Base-by-base conservation (phyloP, 1,140 invertebrate genomes). In the Laupala kohalensis region DNA sequence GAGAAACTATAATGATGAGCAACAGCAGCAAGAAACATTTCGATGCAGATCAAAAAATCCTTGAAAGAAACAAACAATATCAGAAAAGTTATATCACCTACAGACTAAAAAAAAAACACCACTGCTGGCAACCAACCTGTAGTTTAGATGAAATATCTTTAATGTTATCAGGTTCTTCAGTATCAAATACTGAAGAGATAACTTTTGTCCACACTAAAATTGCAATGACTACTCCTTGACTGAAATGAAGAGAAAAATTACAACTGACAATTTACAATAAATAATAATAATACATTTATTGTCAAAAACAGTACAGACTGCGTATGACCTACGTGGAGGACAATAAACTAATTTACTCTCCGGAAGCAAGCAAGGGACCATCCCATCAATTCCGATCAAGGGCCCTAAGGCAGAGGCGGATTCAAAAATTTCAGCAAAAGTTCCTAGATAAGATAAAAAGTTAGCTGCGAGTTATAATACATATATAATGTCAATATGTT, bases 1-100 rank as follows among this genome's bases (percentile, higher is more conserved):
- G 94, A 94, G 79, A 98, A 98, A 74, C 93, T 94, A 80, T 93
- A 97, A 78, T 96, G 93, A 83, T 98, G 96, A 4, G 94, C 95
- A 15, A 97, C 88, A 0, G 95, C 93, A 12, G 96, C 96, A 74
- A 98, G 79, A 78, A 97, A 97, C 96, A 98, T 98, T 83, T 98
- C 96, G 77, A 98, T 95, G 77, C 96, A 98, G 72, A 98, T 96
- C 67, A 96, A 83, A 80, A 97, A 97, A 83, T 98, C 93, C 89
- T 96, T 81, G 67, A 63, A 37, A 65, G 15, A 53, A 68, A 72
- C 65, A 73, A 23, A 63, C 5, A 15, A 25, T 65, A 19, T 66
- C n/a, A 12, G 3, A 25, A 69, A 3, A 27, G n/a, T n/a, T n/a
- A 30, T 53, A 15, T 15, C 5, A 69, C 5, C 9, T 28, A n/a